A percentile compares a stretch with the other conserved stretches of the same genome.
Evolutionary conservation across 2,888 invertebrate genomes (phyloP).

Genomic region (Tupiocoris notatus): DNA sequence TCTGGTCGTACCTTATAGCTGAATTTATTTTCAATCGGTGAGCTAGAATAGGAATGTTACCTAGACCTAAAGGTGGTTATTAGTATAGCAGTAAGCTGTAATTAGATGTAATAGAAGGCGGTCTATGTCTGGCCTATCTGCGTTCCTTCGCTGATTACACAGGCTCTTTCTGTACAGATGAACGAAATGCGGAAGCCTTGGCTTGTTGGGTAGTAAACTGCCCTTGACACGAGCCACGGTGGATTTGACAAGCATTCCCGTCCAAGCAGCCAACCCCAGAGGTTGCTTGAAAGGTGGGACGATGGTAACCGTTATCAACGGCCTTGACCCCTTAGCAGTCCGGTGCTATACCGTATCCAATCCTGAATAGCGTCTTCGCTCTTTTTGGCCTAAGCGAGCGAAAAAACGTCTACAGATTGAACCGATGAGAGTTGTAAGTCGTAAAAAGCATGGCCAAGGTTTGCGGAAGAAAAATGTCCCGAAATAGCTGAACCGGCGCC

Average conservation of each 20-base stretch:
- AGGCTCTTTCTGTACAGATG: background rate
- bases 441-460: background rate
- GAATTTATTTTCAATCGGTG: too few relatives aligned
- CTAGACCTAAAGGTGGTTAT: background rate
- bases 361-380: background rate
- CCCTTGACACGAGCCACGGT: background rate
- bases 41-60: too few relatives aligned
- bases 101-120: background rate
- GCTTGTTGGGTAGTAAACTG: background rate
- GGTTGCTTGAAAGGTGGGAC: background rate
- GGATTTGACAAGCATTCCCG: too few relatives aligned
- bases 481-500: too few relatives aligned
- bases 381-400: background rate
- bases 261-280: too few relatives aligned
- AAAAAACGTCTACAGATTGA: too few relatives aligned
- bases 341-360: background rate
- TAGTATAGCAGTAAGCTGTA: background rate
- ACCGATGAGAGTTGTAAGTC: too few relatives aligned
- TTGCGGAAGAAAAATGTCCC: background rate
- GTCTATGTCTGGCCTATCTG: background rate
- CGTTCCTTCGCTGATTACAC: background rate
- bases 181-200: background rate
- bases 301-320: background rate
- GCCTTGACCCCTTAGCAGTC: background rate
- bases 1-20: too few relatives aligned